Evolutionary conservation across 2,797 vertebrate species (phyloP).

Genomic region (Periophthalmus magnuspinnatus): DNA sequence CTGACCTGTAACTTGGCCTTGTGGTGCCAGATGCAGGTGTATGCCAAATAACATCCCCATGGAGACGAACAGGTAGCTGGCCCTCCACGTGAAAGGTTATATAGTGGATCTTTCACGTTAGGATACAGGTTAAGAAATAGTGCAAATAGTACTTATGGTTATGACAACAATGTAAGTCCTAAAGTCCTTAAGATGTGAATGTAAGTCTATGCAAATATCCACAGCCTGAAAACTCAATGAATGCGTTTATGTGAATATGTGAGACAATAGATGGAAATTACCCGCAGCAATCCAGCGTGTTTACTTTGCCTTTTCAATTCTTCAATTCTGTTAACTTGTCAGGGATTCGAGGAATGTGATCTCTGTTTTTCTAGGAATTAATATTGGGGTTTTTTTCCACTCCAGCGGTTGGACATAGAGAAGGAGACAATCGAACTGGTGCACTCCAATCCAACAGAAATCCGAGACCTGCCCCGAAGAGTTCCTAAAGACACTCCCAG

Average conservation of each 20-base stretch:
- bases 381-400: not conserved
- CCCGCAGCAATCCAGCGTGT: not conserved
- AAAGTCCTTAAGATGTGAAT: not conserved
- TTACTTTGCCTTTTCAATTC: not conserved
- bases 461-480: constrained; percentile 84
- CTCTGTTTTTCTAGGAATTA: not conserved
- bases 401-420: constrained; percentile 85
- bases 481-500: constrained; percentile 92
- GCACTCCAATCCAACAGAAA: constrained; percentile 88
- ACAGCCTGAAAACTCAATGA: not conserved
- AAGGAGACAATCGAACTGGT: constrained; percentile 94
- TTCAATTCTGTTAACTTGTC: not conserved
- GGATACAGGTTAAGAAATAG: too few relatives aligned
- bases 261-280: not conserved
- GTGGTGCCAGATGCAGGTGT: not conserved
- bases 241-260: not conserved
- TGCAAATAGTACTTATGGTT: too few relatives aligned
- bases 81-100: too few relatives aligned
- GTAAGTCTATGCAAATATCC: not conserved
- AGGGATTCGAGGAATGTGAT: not conserved
- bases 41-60: not conserved
- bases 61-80: not conserved
- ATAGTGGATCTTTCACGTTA: too few relatives aligned
- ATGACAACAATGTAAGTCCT: too few relatives aligned
- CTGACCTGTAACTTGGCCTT: too few relatives aligned